Base-by-base conservation (phyloP, 2,888 invertebrate species). In the Melanargia galathea region DNA sequence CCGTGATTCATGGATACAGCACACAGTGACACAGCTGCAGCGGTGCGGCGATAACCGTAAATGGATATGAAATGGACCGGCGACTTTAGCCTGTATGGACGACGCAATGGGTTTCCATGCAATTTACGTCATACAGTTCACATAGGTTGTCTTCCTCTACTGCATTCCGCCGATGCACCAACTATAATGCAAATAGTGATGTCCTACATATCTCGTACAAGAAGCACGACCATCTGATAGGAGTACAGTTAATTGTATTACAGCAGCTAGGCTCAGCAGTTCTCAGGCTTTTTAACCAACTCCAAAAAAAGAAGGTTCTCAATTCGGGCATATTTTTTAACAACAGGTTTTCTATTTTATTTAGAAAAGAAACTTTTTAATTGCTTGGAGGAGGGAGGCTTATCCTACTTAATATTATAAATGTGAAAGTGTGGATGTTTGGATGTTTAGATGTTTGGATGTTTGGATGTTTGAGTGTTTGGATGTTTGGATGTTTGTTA, bases 51-150 rank as follows among this genome's bases (percentile, higher is more conserved):
- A 64, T 73, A 67, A 59, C 79, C 75, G 62, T 75, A 79, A 62
- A 77, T 70, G 75, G 78, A 51, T 48, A 60, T 70, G 60, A 73
- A 75, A 75, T 76, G 73, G 73, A 72, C 73, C 76, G 74, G 70
- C 60, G 62, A 71, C 58, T 65, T 64, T 70, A 69, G 65, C 59
- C 51, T 22, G 33, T 59, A 60, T 40, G 48, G 43, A 20, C 59
- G 51, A 51, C 51, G 54, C 64, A 40, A 55, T 57, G 38, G 24
- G 49, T 55, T 51, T 45, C 63, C 33, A 55, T 48, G 54, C 52
- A 49, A 48, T 43, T 62, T 55, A 30, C 48, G 52, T 55, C 48
- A 46, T 54, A 55, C 46, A 40, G 40, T 57, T 60, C 30, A 60
- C 45, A 52, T n/a, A 48, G 38, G n/a, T 6, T 16, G 45, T 45